phyloP scores from a whole-genome alignment of 1,140 invertebrate species.

The Lordiphosa mommai region DNA sequence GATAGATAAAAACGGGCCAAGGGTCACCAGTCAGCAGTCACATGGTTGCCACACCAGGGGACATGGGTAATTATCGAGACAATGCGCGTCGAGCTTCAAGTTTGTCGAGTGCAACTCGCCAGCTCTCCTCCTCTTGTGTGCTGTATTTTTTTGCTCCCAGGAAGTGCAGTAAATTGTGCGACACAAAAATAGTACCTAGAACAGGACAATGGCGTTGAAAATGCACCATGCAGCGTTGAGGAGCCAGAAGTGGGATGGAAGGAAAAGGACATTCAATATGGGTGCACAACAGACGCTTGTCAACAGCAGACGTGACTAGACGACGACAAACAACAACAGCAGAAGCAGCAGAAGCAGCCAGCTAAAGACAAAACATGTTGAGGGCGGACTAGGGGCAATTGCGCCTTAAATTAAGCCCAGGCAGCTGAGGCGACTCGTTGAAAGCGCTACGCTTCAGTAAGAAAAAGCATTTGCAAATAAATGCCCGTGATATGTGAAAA shows the following conservation, averaged over 20 bases:
- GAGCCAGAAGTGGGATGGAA: not conserved
- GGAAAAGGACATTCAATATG: constrained; percentile 43
- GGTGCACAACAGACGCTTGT: constrained; percentile 46
- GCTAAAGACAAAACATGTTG: constrained; percentile 39
- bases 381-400: constrained; percentile 9
- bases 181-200: constrained; percentile 50
- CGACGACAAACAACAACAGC: constrained; percentile 21
- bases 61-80: constrained; percentile 56
- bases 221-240: constrained; percentile 32
- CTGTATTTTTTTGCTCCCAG: constrained; percentile 15
- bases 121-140: not conserved
- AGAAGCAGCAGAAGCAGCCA: constrained; percentile 10
- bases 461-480: not conserved
- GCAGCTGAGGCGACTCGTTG: not conserved
- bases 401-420: not conserved
- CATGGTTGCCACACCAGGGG: constrained; percentile 27
- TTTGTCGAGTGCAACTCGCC: constrained; percentile 23
- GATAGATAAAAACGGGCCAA: constrained; percentile 34
- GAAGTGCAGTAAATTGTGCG: constrained; percentile 56
- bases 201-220: constrained; percentile 51
- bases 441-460: not conserved
- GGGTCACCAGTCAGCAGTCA: constrained; percentile 23
- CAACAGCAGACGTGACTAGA: constrained; percentile 52
- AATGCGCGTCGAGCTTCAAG: constrained; percentile 34
- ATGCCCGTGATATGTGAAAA: not conserved